phyloP scores from a whole-genome alignment of 2,888 invertebrate species.

The Aethes cnicana region DNA sequence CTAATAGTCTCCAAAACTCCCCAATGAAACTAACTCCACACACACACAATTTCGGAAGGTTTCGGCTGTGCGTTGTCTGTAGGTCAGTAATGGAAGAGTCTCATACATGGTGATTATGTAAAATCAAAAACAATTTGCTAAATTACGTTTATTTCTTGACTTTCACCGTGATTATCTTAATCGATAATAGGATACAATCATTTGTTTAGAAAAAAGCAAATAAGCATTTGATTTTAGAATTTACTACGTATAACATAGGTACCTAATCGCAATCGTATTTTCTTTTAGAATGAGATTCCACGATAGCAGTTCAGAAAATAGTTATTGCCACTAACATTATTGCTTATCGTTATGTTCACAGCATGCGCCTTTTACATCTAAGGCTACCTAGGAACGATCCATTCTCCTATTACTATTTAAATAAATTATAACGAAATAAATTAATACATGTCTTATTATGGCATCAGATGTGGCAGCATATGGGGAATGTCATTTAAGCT shows the following conservation, averaged over 20 bases:
- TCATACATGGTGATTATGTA: neutral
- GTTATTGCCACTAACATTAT: conserved; percentile 20
- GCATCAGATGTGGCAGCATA: conserved; percentile 7
- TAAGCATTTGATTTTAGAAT: conserved; percentile 12
- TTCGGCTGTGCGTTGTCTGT: neutral
- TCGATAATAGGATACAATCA: conserved; percentile 30
- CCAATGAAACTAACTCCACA: no score
- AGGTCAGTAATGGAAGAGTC: neutral
- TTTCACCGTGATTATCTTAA: conserved; percentile 16
- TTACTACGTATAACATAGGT: no score
- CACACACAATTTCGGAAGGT: no score
- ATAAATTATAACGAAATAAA: conserved; percentile 18
- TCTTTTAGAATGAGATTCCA: conserved; percentile 1
- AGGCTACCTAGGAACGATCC: conserved; percentile 29
- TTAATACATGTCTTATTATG: conserved; percentile 10
- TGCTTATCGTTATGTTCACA: conserved; percentile 24
- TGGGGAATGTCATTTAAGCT: no score
- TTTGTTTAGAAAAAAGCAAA: conserved; percentile 13
- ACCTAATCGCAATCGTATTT: no score
- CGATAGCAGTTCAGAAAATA: neutral
- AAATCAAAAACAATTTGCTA: neutral
- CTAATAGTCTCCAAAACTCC: no score
- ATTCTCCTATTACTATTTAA: conserved; percentile 11
- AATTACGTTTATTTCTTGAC: conserved; percentile 16
- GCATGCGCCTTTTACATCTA: conserved; percentile 4